Evolutionary conservation across 2,888 invertebrate species (phyloP), one percentile per base, ranked within the genome.

Genomic region (Atherix ibis): DNA sequence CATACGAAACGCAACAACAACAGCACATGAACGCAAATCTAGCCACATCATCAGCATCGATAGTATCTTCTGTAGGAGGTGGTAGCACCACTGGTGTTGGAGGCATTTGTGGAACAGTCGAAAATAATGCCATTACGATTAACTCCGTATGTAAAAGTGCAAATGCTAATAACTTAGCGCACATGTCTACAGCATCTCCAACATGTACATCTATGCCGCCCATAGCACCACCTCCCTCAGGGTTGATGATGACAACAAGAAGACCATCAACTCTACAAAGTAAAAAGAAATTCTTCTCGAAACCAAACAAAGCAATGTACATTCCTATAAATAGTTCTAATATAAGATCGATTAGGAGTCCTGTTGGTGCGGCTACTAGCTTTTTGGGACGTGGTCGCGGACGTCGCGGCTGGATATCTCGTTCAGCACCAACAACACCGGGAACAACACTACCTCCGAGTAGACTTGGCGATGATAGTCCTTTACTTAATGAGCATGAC

Each of bases 361-460:
- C 61, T 10, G 53, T 57, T 1, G 52, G 51, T 39, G 54, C 56
- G 1, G 51, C 50, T 2, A 52, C 53, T 26, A 56, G 48, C 36
- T 58, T 58, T 41, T 46, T 52, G 5, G 49, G 48, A 27, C 52
- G 56, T 3, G 51, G 52, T 5, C 57, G 66, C 2, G 59, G 63
- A 5, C 63, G 67, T 32, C 59, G 68, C 38, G 65, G 76, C 27
- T 75, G 75, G 64, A 64, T 80, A 5, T 79, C 83, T 1, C 63
- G 79, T 16, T 83, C 83, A 1, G 84, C 84, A 1, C 84, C 84
- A 1, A 79, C 77, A 3, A 84, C 83, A 0, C 84, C 84, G 0
- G 63, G 76, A 19, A 73, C 71, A 18, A 52, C 51, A 5, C 62
- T 76, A 34, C 73, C 75, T 12, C 76, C 79, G 8, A 69, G 65